A percentile compares a stretch with the other conserved stretches of the same genome.
Evolutionary conservation across 2,797 vertebrate genomes (phyloP).

Genomic region (Bufotes viridis): DNA sequence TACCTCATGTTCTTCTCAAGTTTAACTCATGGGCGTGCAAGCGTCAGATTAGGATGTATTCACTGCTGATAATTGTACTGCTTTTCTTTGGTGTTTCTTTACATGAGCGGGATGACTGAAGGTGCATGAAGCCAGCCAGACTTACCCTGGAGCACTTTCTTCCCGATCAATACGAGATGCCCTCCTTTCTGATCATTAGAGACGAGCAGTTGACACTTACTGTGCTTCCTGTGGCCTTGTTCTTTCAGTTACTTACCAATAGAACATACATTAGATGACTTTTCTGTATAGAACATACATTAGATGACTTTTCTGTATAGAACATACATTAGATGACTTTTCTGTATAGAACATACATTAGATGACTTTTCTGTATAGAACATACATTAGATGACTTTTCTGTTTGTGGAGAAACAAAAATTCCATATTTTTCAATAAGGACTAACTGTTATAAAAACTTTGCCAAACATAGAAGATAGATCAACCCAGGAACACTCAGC

Average conservation of each 20-base stretch:
- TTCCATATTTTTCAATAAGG: neutral
- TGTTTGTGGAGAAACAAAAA: neutral
- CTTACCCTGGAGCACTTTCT: slow-evolving; percentile 48
- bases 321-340: neutral
- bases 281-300: neutral
- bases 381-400: neutral
- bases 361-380: neutral
- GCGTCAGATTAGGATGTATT: slow-evolving; percentile 69
- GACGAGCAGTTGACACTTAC: neutral
- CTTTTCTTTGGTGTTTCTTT: slow-evolving; percentile 61
- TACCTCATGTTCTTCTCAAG: slow-evolving; percentile 70
- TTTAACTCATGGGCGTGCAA: slow-evolving; percentile 72
- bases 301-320: neutral
- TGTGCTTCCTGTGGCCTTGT: neutral
- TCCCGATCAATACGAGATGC: slow-evolving; percentile 48
- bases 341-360: neutral
- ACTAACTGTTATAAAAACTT: neutral
- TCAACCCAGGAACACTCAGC: neutral
- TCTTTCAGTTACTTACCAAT: neutral
- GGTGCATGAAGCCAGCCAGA: slow-evolving; percentile 43
- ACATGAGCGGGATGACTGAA: slow-evolving; percentile 63
- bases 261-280: neutral
- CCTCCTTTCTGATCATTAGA: slow-evolving; percentile 27
- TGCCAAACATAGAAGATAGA: neutral
- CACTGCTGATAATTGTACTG: slow-evolving; percentile 65